These are phyloP conservation scores for Megalops atlanticus DNA, from an alignment of 2,113 vertebrate genomes.

Conservation along the genomic window DNA sequence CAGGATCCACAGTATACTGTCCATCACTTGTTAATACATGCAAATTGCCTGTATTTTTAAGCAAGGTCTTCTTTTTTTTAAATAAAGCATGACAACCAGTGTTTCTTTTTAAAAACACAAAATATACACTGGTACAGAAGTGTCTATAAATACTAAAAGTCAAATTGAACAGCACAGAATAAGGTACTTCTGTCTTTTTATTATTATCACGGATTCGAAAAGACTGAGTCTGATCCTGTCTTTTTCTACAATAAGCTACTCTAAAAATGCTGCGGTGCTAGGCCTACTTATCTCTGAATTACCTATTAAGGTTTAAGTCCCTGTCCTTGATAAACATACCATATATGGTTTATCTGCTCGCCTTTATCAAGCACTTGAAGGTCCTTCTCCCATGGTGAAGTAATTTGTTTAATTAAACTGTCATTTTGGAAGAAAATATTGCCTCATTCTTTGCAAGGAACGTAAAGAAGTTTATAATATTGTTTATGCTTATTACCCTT, in stretches of 20 bases:
- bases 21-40: conserved; percentile 55
- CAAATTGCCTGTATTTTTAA: conserved; percentile 61
- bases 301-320: conserved; percentile 82
- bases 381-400: conserved; percentile 68
- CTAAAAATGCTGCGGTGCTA: conserved; percentile 70
- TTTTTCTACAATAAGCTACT: conserved; percentile 66
- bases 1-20: conserved; percentile 45
- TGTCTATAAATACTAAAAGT: conserved; percentile 21
- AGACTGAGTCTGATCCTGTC: conserved; percentile 64
- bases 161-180: conserved; percentile 33
- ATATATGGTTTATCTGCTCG: conserved; percentile 70
- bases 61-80: conserved; percentile 38
- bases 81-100: conserved; percentile 25
- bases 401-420: conserved; percentile 84
- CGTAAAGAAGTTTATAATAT: conserved; percentile 70
- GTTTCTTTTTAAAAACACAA: conserved; percentile 32
- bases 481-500: conserved; percentile 47
- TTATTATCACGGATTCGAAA: conserved; percentile 59
- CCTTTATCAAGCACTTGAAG: conserved; percentile 72
- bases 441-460: conserved; percentile 46
- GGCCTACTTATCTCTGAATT: conserved; percentile 80
- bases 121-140: conserved; percentile 5
- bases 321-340: conserved; percentile 73
- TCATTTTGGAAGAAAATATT: conserved; percentile 76
- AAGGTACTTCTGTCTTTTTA: conserved; percentile 37